Conservation (phyloP, 2,113 vertebrate genomes). For the Dendrocopos noguchii region DNA sequence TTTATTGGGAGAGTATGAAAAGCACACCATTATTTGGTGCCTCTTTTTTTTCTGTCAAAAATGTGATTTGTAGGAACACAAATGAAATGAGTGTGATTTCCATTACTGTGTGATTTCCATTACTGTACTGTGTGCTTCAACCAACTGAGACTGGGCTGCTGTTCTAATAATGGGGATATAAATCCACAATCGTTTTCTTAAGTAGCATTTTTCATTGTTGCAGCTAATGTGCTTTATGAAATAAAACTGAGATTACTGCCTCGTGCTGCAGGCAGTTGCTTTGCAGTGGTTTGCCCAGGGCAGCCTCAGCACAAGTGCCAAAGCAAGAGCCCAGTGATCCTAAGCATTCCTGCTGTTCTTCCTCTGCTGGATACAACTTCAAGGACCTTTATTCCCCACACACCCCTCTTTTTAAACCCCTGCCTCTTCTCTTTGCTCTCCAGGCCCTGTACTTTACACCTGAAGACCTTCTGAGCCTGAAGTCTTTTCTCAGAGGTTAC, state of each 20-base stretch:
- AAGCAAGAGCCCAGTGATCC: neutral
- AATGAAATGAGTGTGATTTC: neutral
- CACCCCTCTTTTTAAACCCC: neutral
- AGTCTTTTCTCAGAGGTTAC: neutral
- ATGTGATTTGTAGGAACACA: neutral
- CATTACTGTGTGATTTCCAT: neutral
- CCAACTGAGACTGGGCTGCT: neutral
- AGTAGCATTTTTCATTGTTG: neutral
- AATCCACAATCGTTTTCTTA: neutral
- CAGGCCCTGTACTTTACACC: neutral
- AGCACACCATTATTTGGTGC: neutral
- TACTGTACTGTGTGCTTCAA: neutral
- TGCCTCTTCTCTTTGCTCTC: neutral
- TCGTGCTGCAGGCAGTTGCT: neutral
- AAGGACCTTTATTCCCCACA: neutral
- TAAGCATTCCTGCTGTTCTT: neutral
- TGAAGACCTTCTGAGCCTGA: neutral
- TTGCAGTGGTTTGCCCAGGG: neutral
- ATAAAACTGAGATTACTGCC: neutral
- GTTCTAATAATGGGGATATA: neutral
- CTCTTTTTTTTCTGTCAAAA: neutral
- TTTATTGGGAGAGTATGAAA: neutral
- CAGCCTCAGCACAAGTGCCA: neutral
- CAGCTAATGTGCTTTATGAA: neutral
- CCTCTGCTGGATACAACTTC: neutral